Evolutionary conservation across 2,888 invertebrate genomes (phyloP).

Genomic region (Reticulitermes lucifugus): DNA sequence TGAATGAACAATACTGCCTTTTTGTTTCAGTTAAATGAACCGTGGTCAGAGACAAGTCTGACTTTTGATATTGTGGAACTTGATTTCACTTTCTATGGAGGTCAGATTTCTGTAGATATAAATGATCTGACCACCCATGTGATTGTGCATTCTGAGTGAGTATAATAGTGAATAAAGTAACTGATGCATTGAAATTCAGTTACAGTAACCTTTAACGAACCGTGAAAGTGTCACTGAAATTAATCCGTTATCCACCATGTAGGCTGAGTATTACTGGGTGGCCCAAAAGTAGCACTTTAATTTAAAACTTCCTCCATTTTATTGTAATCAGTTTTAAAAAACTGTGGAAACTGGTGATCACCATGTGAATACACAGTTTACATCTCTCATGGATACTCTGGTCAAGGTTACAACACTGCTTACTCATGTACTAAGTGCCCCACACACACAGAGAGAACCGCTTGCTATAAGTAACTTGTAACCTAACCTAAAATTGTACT

Average conservation of each 20-base stretch:
- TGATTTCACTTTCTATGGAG: slow-evolving; percentile 63
- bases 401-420: no score
- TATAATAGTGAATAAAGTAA: background rate
- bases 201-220: background rate
- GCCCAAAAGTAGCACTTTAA: background rate
- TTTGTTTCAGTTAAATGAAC: slow-evolving; percentile 48
- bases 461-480: no score
- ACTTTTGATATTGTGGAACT: slow-evolving; percentile 59
- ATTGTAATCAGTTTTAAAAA: background rate
- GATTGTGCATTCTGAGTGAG: slow-evolving; percentile 55
- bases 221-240: background rate
- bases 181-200: background rate
- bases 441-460: no score
- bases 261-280: background rate
- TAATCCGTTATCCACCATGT: no score
- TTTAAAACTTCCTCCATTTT: background rate
- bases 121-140: slow-evolving; percentile 61
- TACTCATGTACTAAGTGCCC: no score
- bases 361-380: no score
- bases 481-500: no score
- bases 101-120: slow-evolving; percentile 58
- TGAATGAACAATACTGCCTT: background rate
- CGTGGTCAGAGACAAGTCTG: slow-evolving; percentile 46
- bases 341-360: background rate
- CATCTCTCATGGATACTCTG: no score